Percentiles rank a stretch among this genome's conserved stretches.
Evolutionary conservation across 1,140 invertebrate genomes (phyloP).

Genomic region (Lepidurus packardi): DNA sequence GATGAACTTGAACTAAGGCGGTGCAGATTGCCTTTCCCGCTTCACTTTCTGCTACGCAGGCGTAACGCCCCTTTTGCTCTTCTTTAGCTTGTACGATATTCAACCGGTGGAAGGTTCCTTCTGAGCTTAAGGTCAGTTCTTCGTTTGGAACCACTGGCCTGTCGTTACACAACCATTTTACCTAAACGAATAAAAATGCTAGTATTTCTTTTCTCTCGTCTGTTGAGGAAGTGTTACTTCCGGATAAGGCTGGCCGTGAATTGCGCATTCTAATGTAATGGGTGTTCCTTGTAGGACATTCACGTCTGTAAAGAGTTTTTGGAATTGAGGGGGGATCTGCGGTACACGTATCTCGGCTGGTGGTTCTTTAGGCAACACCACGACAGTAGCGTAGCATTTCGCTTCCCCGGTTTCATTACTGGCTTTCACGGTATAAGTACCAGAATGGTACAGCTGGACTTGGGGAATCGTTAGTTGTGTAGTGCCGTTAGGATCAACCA

Average conservation of each 20-base stretch:
- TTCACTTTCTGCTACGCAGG: constrained; percentile 67
- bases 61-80: constrained; percentile 59
- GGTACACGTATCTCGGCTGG: constrained; percentile 49
- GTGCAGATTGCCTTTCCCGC: constrained; percentile 62
- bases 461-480: constrained; percentile 55
- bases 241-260: constrained; percentile 63
- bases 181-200: constrained; percentile 44
- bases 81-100: constrained; percentile 53
- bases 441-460: constrained; percentile 58
- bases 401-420: constrained; percentile 65
- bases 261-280: constrained; percentile 64
- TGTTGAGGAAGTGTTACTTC: constrained; percentile 51
- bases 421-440: constrained; percentile 70
- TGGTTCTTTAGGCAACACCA: constrained; percentile 36
- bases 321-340: constrained; percentile 56
- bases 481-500: constrained; percentile 47
- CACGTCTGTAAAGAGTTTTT: constrained; percentile 57
- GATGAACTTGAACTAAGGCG: constrained; percentile 52
- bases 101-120: constrained; percentile 63
- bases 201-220: constrained; percentile 16
- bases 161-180: constrained; percentile 67
- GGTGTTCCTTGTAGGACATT: constrained; percentile 49
- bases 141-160: constrained; percentile 58
- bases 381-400: constrained; percentile 70
- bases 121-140: constrained; percentile 62